Conservation (phyloP, 1,140 invertebrate genomes). For the Venturia canescens region DNA sequence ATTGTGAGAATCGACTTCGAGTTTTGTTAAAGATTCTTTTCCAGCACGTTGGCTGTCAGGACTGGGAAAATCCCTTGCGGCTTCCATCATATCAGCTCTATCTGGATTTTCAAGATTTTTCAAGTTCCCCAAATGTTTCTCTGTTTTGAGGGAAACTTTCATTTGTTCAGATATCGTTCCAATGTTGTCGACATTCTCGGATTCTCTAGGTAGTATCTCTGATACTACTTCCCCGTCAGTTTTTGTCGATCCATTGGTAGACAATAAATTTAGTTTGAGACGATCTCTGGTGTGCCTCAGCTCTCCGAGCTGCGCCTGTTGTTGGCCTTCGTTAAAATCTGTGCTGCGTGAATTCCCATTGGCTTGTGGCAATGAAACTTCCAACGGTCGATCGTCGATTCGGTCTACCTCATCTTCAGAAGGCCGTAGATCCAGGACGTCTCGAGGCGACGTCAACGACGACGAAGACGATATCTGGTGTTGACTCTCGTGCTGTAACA, state of each 20-base stretch:
- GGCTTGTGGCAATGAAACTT: background rate
- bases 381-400: background rate
- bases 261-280: constrained; percentile 83
- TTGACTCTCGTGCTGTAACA: constrained; percentile 55
- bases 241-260: constrained; percentile 56
- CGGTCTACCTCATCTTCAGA: constrained; percentile 30
- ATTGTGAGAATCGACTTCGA: background rate
- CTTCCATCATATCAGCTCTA: background rate
- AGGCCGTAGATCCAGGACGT: constrained; percentile 41
- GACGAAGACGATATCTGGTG: constrained; percentile 58
- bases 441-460: constrained; percentile 54
- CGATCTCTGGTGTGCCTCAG: constrained; percentile 84
- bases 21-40: background rate
- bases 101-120: background rate
- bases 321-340: constrained; percentile 54
- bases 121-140: background rate
- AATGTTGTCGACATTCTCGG: constrained; percentile 23
- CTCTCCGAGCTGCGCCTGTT: constrained; percentile 79
- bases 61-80: background rate
- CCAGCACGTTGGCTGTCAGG: background rate
- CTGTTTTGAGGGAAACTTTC: background rate
- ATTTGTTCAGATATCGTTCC: background rate
- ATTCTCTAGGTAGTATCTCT: constrained; percentile 37
- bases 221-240: constrained; percentile 34
- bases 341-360: background rate